Base-by-base conservation (phyloP, 1,140 invertebrate genomes). In the Drosophila saltans region DNA sequence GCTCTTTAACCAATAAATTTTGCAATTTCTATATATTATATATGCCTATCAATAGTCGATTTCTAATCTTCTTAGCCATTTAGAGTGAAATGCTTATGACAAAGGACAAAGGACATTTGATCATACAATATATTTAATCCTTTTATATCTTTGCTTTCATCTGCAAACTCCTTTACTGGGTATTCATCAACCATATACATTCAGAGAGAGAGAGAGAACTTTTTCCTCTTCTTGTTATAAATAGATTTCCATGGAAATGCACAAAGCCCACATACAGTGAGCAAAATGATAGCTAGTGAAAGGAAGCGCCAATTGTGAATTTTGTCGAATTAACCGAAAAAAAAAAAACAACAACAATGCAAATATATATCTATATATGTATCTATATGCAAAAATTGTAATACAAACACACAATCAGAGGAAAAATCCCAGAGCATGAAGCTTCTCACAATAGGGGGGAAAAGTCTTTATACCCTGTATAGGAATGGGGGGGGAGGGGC, bases 221-320 rank as follows among this genome's bases (percentile, higher is more conserved):
- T 16, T 3, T n/a, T 21, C 30, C 33, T 6, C n/a, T 21, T 57
- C 16, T 16, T 21, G 4, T 26, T 69, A 55, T 64, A 59, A 63
- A 69, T 69, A 76, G 55, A 69, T 64, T 39, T 64, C 65, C 65
- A 59, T 63, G 65, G 72, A 57, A 62, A 75, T 73, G 63, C 45
- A 55, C 10, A 28, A n/a, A 52, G 45, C 6, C 8, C 21, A 3
- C 5, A 43, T n/a, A 11, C 28, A 30, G 28, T n/a, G 11, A 10
- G 33, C 33, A 40, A 9, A n/a, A 16, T 26, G 24, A 16, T 9
- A 26, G 36, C 24, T 33, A 26, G 57, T 40, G 33, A 6, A 36
- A 36, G 3, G 3, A 7, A 33, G 30, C 3, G 33, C 6, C 33
- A 26, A 36, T 4, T 40, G 21, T 48, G 8, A 39, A 11, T 3